Evolutionary conservation across 2,113 vertebrate species (phyloP).

Genomic region (Triplophysa dalaica): DNA sequence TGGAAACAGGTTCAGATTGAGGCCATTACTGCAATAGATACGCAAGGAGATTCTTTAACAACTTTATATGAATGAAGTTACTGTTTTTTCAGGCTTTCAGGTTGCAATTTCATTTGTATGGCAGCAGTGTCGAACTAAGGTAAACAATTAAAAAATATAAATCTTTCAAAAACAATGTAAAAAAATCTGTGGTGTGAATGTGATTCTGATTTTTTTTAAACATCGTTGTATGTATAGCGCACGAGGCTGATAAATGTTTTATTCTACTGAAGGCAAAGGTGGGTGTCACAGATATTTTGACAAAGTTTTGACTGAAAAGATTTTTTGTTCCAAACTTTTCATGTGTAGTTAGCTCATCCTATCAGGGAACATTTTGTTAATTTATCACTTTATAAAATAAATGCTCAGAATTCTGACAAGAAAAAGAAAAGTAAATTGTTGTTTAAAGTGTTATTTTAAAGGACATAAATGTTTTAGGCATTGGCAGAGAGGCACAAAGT

Average conservation of each 20-base stretch:
- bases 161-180: not conserved
- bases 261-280: slow-evolving; percentile 9
- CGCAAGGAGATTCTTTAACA: too few species aligned
- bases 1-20: slow-evolving; percentile 14
- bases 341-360: slow-evolving; percentile 2
- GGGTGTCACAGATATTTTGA: slow-evolving; percentile 37
- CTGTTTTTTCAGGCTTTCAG: too few species aligned
- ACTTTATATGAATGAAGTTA: too few species aligned
- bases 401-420: not conserved
- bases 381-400: not conserved
- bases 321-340: slow-evolving; percentile 15
- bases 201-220: not conserved
- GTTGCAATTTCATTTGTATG: too few species aligned
- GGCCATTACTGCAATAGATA: not conserved
- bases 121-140: too few species aligned
- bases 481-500: not conserved
- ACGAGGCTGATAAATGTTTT: slow-evolving; percentile 37
- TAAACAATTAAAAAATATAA: too few species aligned
- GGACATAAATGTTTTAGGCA: not conserved
- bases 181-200: not conserved
- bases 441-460: too few species aligned
- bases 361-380: slow-evolving; percentile 1
- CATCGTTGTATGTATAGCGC: slow-evolving; percentile 13
- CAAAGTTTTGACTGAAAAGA: not conserved
- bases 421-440: not conserved